phyloP scores from a whole-genome alignment of 2,113 vertebrate species.

The Phyllostomus hastatus region DNA sequence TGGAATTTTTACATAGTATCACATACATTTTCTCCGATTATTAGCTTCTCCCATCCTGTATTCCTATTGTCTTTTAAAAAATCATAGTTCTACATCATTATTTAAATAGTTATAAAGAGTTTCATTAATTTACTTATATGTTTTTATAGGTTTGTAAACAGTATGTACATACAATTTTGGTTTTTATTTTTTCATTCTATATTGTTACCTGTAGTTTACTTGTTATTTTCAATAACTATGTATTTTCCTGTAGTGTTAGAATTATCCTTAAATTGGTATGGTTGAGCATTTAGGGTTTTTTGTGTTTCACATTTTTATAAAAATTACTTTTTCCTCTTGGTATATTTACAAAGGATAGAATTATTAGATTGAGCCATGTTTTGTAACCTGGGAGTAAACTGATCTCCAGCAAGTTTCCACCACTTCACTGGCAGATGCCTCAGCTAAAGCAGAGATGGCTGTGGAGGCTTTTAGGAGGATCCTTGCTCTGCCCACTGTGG shows the following conservation, averaged over 20 bases:
- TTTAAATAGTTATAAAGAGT: neutral
- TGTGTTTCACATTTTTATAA: conserved; percentile 15
- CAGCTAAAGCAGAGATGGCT: neutral
- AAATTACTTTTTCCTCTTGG: neutral
- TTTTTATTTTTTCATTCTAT: neutral
- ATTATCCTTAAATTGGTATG: neutral
- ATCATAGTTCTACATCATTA: neutral
- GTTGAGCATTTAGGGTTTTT: neutral
- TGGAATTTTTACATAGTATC: neutral
- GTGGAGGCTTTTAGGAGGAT: neutral
- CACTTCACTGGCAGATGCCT: neutral
- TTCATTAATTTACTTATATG: neutral
- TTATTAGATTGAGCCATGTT: neutral
- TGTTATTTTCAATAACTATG: conserved; percentile 38
- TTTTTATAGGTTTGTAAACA: neutral
- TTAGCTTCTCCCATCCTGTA: neutral
- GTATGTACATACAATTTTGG: neutral
- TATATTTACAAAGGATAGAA: neutral
- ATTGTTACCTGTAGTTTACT: neutral
- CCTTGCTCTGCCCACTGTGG: accelerated
- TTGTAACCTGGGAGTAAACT: neutral
- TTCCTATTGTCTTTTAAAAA: neutral
- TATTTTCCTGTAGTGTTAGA: neutral
- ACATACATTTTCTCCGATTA: neutral
- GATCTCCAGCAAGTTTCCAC: neutral